A percentile compares a stretch with the other conserved stretches of the same genome.
phyloP scores from a whole-genome alignment of 1,140 invertebrate genomes.

The Drosophila guanche region DNA sequence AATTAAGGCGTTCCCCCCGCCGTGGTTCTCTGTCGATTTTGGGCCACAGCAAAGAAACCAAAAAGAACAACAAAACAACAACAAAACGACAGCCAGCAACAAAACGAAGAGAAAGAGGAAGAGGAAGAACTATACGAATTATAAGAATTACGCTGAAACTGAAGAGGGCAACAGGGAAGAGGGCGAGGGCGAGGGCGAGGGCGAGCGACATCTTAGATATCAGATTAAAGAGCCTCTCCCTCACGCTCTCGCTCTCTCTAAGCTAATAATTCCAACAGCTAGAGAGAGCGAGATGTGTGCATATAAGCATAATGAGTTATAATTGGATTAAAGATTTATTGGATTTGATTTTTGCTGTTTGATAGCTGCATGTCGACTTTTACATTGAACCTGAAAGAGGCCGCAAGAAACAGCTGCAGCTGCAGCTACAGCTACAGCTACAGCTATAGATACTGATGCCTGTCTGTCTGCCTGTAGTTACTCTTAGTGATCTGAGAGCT shows the following conservation, averaged over 20 bases:
- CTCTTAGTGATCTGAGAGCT: neutral
- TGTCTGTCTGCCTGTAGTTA: neutral
- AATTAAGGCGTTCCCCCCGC: slow-evolving; percentile 60
- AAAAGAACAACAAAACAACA: slow-evolving; percentile 5
- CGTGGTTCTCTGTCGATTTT: slow-evolving; percentile 47
- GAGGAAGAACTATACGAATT: slow-evolving; percentile 67
- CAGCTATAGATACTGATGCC: neutral
- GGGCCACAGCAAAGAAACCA: slow-evolving; percentile 33
- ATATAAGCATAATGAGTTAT: slow-evolving; percentile 80
- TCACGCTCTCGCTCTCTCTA: slow-evolving; percentile 43
- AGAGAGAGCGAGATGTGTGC: slow-evolving; percentile 40
- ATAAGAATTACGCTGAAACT: slow-evolving; percentile 75
- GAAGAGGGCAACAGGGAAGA: slow-evolving; percentile 13
- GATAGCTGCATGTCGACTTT: slow-evolving; percentile 53
- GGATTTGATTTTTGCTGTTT: slow-evolving; percentile 62
- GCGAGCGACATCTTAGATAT: slow-evolving; percentile 70
- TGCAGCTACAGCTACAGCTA: slow-evolving; percentile 26
- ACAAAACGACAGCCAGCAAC: slow-evolving; percentile 4
- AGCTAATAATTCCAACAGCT: slow-evolving; percentile 66
- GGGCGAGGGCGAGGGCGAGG: neutral
- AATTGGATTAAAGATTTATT: slow-evolving; percentile 81
- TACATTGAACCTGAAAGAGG: slow-evolving; percentile 38
- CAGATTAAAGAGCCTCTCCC: slow-evolving; percentile 66
- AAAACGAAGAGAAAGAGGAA: too few relatives aligned
- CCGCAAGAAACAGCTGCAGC: slow-evolving; percentile 30